Conservation (phyloP, 2,113 vertebrate genomes). For the Mugil cephalus region DNA sequence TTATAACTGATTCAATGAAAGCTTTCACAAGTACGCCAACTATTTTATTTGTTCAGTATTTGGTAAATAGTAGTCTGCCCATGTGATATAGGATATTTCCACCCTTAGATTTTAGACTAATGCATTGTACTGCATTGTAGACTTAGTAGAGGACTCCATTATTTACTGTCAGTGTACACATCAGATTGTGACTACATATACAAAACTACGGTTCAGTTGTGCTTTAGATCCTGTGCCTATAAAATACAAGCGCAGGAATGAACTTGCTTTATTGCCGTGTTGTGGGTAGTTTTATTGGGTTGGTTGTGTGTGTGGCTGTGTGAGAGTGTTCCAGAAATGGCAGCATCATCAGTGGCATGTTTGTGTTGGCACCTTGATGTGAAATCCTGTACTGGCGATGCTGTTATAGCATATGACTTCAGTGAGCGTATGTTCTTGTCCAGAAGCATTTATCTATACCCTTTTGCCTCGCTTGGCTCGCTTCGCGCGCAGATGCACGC, state of each 20-base stretch:
- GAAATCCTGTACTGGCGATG: conserved; percentile 47
- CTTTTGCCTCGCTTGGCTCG: conserved; percentile 12
- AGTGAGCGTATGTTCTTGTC: neutral
- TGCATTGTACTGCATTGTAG: no score
- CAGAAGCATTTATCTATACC: conserved; percentile 24
- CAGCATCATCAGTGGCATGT: conserved; percentile 64
- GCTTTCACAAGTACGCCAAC: neutral
- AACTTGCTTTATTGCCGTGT: conserved; percentile 42
- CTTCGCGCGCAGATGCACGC: neutral
- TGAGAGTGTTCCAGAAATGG: conserved; percentile 71
- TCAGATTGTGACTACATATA: neutral
- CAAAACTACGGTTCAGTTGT: neutral
- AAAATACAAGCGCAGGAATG: conserved; percentile 9
- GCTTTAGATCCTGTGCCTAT: neutral
- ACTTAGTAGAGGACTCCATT: neutral
- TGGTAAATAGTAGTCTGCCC: neutral
- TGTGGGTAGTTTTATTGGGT: conserved; percentile 45
- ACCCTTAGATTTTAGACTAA: neutral
- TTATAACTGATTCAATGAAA: neutral
- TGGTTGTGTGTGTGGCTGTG: conserved; percentile 39
- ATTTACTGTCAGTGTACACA: neutral
- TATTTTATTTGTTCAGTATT: no score
- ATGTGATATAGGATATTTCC: neutral
- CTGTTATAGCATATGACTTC: conserved; percentile 33
- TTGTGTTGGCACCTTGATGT: conserved; percentile 70